Base-by-base conservation (phyloP, 2,888 invertebrate species). In the Agrotis puta region DNA sequence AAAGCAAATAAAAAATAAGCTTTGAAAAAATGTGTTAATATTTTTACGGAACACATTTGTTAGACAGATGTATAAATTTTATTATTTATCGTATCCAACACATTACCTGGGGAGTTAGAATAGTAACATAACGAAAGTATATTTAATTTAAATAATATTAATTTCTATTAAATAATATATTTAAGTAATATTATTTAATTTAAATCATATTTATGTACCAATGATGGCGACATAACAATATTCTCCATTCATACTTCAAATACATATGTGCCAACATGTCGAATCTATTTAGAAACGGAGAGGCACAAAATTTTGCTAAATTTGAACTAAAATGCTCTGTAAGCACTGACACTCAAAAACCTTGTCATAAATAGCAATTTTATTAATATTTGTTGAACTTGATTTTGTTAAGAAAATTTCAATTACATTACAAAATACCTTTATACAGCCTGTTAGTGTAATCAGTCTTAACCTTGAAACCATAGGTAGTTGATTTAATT, bases 1-100 rank as follows among this genome's bases (percentile, higher is more conserved):
- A 85, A 81, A 76, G 78, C 77, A 80, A 83, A 85, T 79, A 83
- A 84, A 79, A 78, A 75, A 74, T 47, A 68, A 72, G 64, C 73
- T 73, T 72, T 76, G 74, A 69, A 72, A 81, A 82, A 84, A 83
- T 81, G 78, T 77, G 77, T 81, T 76, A 77, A 78, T 81, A 77
- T 80, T 77, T 79, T 79, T 76, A 74, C 69, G 48, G 43, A 68
- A 78, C 74, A 73, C 74, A 77, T 81, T 77, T 84, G 66, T 73
- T 50, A 67, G 67, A 70, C 77, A 74, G 67, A 68, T 74, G 71
- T 66, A 63, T 24, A 68, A 63, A 54, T 72, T 39, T n/a, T 72
- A 54, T 81, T 75, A 68, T 83, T 70, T 74, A 72, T 72, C 56
- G 39, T 64, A 27, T 43, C 51, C 51, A 9, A 58, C 51, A 14